phyloP scores from a whole-genome alignment of 2,113 vertebrate genomes.

The Gavia stellata region DNA sequence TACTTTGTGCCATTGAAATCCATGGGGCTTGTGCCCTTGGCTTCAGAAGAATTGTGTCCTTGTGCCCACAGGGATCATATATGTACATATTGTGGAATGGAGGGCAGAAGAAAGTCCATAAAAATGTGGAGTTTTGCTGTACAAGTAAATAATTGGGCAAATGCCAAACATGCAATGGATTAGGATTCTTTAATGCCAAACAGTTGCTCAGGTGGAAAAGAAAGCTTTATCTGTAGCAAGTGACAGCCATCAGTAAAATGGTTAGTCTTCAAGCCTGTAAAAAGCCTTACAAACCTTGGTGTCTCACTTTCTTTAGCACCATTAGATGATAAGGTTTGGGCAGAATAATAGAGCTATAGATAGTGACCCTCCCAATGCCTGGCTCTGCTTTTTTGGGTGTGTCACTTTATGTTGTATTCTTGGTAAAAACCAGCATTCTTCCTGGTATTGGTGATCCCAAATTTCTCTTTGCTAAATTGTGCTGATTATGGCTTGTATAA shows the following conservation, averaged over 20 bases:
- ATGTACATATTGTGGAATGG: not conserved
- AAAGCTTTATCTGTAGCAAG: not conserved
- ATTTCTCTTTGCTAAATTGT: not conserved
- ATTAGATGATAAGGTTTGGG: not conserved
- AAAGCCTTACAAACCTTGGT: not conserved
- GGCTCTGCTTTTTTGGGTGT: not conserved
- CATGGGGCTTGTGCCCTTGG: not conserved
- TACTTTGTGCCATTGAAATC: not conserved
- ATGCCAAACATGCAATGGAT: fast-evolving
- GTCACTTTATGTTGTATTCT: not conserved
- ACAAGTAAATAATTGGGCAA: not conserved
- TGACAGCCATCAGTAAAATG: not conserved
- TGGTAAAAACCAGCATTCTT: not conserved
- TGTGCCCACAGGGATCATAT: not conserved
- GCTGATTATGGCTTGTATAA: not conserved
- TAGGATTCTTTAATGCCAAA: not conserved
- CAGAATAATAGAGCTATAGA: not conserved
- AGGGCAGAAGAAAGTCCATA: not conserved
- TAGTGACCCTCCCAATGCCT: not conserved
- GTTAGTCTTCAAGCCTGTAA: not conserved
- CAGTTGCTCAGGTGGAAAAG: not conserved
- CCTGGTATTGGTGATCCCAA: not conserved
- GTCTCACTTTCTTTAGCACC: not conserved
- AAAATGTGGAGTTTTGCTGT: not conserved
- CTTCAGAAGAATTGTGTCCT: not conserved